Evolutionary conservation across 2,888 invertebrate genomes (phyloP).

Genomic region (Callinectes sapidus): DNA sequence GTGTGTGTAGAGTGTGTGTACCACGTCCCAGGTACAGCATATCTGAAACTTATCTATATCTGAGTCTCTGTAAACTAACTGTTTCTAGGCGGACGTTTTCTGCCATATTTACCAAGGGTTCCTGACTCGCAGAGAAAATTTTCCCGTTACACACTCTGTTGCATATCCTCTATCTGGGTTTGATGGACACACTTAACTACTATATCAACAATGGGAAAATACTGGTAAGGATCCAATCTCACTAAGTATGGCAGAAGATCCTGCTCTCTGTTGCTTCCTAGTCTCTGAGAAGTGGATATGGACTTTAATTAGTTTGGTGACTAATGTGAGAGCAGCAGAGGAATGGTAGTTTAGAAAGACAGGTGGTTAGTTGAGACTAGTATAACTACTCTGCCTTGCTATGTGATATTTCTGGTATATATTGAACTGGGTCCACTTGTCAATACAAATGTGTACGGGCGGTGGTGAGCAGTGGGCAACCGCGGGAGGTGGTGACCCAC

Average conservation of each 20-base stretch:
- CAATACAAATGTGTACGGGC: conserved; percentile 58
- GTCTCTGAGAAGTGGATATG: conserved; percentile 51
- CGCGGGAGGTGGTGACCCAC: background rate
- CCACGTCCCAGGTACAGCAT: conserved; percentile 42
- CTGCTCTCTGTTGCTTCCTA: conserved; percentile 63
- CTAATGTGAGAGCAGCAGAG: conserved; percentile 28
- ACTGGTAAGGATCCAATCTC: conserved; percentile 33
- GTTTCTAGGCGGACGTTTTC: conserved; percentile 47
- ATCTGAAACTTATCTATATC: conserved; percentile 43
- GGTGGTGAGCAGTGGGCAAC: conserved; percentile 46
- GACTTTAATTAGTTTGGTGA: conserved; percentile 21
- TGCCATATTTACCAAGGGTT: conserved; percentile 44
- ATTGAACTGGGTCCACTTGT: conserved; percentile 67
- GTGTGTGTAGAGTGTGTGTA: background rate
- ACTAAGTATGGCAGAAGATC: conserved; percentile 54
- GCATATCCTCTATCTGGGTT: background rate
- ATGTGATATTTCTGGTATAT: conserved; percentile 68
- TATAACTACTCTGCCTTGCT: conserved; percentile 70
- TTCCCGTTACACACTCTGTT: background rate
- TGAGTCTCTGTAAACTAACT: conserved; percentile 56
- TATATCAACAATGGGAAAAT: background rate
- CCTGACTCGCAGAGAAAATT: background rate
- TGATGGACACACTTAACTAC: background rate
- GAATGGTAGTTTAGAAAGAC: conserved; percentile 59
- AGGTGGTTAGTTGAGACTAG: conserved; percentile 66